phyloP scores from a whole-genome alignment of 2,888 invertebrate species.

The Allygus modestus region DNA sequence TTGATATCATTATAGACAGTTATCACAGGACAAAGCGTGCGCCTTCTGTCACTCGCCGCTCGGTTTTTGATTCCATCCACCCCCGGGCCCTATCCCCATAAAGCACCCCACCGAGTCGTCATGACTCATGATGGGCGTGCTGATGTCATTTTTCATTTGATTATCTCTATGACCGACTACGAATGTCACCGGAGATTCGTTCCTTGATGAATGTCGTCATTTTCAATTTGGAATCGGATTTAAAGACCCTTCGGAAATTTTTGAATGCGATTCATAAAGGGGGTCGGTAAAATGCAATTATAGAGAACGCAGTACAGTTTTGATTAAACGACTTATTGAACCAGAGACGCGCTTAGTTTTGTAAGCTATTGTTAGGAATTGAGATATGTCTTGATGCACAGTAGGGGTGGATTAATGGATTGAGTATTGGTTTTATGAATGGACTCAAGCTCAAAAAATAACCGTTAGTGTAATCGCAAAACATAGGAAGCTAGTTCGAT shows the following conservation, averaged over 20 bases:
- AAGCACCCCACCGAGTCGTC: conserved; percentile 15
- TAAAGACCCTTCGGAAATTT: conserved; percentile 22
- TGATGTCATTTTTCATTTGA: conserved; percentile 59
- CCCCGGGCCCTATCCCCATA: not conserved
- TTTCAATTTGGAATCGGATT: conserved; percentile 30
- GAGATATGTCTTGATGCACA: too few relatives aligned
- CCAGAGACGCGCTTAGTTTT: too few relatives aligned
- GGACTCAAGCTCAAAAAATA: too few relatives aligned
- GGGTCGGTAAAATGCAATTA: not conserved
- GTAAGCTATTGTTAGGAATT: too few relatives aligned
- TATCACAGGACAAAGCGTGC: conserved; percentile 54
- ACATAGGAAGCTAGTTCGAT: too few relatives aligned
- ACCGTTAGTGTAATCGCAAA: too few relatives aligned
- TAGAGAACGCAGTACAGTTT: not conserved
- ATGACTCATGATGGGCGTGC: conserved; percentile 47
- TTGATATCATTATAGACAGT: conserved; percentile 62
- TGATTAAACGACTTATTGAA: not conserved
- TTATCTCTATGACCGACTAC: conserved; percentile 48
- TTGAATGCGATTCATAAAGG: not conserved
- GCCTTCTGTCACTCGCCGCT: conserved; percentile 52
- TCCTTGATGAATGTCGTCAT: conserved; percentile 43
- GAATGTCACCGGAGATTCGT: conserved; percentile 53
- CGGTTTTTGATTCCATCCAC: conserved; percentile 12
- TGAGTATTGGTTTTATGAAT: too few relatives aligned
- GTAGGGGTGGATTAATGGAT: too few relatives aligned